phyloP scores from a whole-genome alignment of 1,140 invertebrate genomes.

The Thalassaphorura encarpata region DNA sequence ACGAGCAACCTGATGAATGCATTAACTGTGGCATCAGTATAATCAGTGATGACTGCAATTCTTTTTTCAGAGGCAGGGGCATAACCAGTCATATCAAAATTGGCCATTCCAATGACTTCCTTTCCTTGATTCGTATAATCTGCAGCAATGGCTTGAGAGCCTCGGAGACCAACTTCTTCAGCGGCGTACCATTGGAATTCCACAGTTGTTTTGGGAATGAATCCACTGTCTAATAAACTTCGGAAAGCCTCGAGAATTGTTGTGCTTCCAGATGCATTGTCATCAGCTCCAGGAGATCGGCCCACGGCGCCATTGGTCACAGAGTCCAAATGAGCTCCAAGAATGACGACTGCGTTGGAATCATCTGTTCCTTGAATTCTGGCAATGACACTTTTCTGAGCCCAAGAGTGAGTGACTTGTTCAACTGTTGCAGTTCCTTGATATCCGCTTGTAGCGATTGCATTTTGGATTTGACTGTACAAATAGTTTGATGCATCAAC shows the following conservation, averaged over 20 bases:
- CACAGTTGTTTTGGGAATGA: conserved; percentile 6
- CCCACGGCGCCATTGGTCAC: not conserved
- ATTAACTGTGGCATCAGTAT: not conserved
- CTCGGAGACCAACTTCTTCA: conserved; percentile 11
- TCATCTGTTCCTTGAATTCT: conserved; percentile 8
- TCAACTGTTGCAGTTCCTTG: not conserved
- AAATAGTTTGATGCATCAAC: conserved; percentile 1
- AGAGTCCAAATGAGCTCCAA: conserved; percentile 18
- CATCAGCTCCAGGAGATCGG: not conserved
- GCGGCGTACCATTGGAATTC: conserved; percentile 23
- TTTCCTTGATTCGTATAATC: not conserved
- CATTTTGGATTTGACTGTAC: not conserved
- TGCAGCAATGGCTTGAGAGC: conserved; percentile 3
- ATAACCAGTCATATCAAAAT: conserved; percentile 11
- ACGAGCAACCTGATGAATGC: conserved; percentile 5
- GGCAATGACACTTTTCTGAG: conserved; percentile 12
- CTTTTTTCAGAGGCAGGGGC: too few species aligned
- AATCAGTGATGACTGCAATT: conserved; percentile 6
- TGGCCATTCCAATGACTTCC: conserved; percentile 10
- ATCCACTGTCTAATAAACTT: not conserved
- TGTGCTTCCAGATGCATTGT: conserved; percentile 1
- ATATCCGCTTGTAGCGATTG: not conserved
- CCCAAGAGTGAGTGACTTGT: not conserved
- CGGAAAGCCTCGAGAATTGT: not conserved
- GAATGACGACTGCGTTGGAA: conserved; percentile 4